These are phyloP conservation scores for Lophotis ruficrista DNA, from an alignment of 2,113 vertebrate species.

Conservation along the genomic window DNA sequence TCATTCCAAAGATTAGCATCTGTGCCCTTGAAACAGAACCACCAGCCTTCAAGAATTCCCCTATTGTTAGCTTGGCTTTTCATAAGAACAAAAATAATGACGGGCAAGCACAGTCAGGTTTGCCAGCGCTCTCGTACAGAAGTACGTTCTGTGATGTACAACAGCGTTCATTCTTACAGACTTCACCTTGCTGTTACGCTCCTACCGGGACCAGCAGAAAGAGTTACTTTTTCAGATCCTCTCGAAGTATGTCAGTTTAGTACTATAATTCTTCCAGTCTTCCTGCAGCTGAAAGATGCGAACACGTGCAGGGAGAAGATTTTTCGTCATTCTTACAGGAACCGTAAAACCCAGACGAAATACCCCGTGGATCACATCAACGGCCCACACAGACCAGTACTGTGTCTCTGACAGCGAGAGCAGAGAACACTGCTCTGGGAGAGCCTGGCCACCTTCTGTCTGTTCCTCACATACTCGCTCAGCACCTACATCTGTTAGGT, in stretches of 20 bases:
- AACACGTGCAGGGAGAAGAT: not conserved
- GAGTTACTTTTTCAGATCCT: not conserved
- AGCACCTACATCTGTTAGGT: not conserved
- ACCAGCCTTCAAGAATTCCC: not conserved
- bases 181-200: not conserved
- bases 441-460: not conserved
- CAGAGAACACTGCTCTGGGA: not conserved
- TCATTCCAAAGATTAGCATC: not conserved
- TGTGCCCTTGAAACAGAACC: not conserved
- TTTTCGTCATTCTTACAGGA: not conserved
- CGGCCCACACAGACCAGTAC: accelerated
- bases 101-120: not conserved
- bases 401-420: not conserved
- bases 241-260: not conserved
- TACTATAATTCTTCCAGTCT: not conserved
- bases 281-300: not conserved
- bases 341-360: not conserved
- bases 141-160: not conserved
- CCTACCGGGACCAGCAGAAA: not conserved
- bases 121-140: not conserved
- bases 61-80: not conserved
- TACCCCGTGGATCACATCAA: not conserved
- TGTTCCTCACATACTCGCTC: not conserved
- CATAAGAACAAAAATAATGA: not conserved
- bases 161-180: not conserved